These are phyloP conservation scores for Notodonta ziczac DNA, from an alignment of 2,888 invertebrate species.

Conservation along the genomic window DNA sequence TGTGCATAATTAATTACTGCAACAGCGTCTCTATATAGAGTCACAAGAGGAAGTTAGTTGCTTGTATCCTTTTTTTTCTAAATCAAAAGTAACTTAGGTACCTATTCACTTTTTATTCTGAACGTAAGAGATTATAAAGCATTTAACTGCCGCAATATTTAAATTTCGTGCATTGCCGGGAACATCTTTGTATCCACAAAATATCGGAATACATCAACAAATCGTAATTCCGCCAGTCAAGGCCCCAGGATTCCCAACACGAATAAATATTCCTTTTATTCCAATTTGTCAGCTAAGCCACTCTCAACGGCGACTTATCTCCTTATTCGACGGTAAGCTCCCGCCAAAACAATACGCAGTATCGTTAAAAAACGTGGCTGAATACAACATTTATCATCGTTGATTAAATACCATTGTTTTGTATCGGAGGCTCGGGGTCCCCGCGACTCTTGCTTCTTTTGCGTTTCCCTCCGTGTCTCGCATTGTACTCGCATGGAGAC, in stretches of 20 bases:
- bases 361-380: slow-evolving; percentile 83
- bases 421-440: slow-evolving; percentile 78
- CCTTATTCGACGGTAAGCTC: slow-evolving; percentile 81
- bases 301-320: slow-evolving; percentile 82
- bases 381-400: slow-evolving; percentile 84
- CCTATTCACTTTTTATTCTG: no score
- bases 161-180: no score
- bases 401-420: slow-evolving; percentile 85
- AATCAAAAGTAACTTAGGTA: no score
- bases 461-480: slow-evolving; percentile 71
- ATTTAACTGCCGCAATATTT: no score
- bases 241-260: slow-evolving; percentile 60
- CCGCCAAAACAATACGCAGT: slow-evolving; percentile 83
- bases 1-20: no score
- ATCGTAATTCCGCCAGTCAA: slow-evolving; percentile 50
- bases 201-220: slow-evolving; percentile 60
- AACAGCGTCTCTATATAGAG: no score
- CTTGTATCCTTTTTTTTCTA: no score
- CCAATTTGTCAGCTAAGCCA: slow-evolving; percentile 84
- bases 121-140: no score
- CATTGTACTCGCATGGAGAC: slow-evolving; percentile 80
- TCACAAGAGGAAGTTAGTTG: no score
- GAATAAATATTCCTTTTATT: slow-evolving; percentile 84
- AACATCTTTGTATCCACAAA: slow-evolving; percentile 41
- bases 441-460: slow-evolving; percentile 73